phyloP scores from a whole-genome alignment of 2,113 vertebrate species.

The Eudorcas thomsonii region DNA sequence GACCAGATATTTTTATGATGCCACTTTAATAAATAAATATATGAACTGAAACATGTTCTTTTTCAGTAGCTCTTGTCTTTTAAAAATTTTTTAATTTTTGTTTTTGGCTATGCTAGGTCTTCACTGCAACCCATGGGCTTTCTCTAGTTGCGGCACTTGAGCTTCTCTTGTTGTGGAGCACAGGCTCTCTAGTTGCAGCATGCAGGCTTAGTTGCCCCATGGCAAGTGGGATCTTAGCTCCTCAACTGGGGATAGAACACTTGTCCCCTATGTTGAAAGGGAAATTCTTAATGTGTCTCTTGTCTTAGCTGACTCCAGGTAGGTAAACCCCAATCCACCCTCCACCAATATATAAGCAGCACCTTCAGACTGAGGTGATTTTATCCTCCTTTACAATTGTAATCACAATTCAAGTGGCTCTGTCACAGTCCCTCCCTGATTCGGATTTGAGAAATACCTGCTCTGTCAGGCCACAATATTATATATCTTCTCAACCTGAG shows the following conservation, averaged over 20 bases:
- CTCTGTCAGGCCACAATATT: neutral
- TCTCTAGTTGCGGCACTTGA: neutral
- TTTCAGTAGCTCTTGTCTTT: neutral
- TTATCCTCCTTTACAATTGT: neutral
- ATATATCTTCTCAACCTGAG: neutral
- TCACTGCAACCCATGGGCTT: neutral
- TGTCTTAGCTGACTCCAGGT: neutral
- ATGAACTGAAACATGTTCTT: neutral
- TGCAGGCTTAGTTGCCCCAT: neutral
- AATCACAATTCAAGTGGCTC: neutral
- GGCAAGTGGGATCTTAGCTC: neutral
- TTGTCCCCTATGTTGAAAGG: neutral
- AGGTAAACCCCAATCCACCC: neutral
- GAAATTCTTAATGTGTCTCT: neutral
- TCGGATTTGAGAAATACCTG: neutral
- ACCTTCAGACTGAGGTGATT: neutral
- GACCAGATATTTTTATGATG: neutral
- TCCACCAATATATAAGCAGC: neutral
- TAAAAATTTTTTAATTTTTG: neutral
- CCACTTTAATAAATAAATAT: neutral
- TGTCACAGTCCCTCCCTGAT: neutral
- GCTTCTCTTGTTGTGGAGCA: neutral
- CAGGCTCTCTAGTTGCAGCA: neutral
- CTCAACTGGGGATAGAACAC: neutral
- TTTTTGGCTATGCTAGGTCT: neutral